phyloP scores from a whole-genome alignment of 2,888 invertebrate genomes.

The Colletes collaris region DNA sequence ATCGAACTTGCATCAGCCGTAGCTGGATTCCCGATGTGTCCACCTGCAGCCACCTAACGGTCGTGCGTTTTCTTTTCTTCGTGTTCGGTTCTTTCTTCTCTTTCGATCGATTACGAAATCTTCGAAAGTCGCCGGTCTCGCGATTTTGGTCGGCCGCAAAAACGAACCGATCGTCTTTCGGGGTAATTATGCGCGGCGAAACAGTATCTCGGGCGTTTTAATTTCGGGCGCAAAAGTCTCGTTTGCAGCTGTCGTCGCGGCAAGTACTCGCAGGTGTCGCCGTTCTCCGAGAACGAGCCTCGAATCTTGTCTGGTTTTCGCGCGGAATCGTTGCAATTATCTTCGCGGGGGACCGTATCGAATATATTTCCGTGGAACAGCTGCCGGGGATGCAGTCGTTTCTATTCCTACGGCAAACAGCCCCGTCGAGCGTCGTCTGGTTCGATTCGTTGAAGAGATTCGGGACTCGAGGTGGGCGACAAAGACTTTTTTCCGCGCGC shows the following conservation, averaged over 20 bases:
- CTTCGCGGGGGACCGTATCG: not conserved
- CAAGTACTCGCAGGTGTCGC: slow-evolving; percentile 36
- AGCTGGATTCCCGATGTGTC: not conserved
- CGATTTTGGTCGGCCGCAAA: not conserved
- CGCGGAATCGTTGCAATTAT: slow-evolving; percentile 24
- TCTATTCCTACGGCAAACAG: not conserved
- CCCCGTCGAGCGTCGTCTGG: too few relatives aligned
- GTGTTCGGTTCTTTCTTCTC: not conserved
- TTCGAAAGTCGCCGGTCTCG: not conserved
- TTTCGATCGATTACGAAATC: slow-evolving; percentile 2
- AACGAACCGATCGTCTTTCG: not conserved
- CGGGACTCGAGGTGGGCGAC: not conserved
- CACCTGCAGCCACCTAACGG: slow-evolving; percentile 41
- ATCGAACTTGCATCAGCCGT: slow-evolving; percentile 68
- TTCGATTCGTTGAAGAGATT: too few relatives aligned
- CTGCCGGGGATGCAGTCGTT: not conserved
- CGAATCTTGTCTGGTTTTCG: slow-evolving; percentile 27
- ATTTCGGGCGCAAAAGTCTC: not conserved
- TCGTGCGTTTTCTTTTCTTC: not conserved
- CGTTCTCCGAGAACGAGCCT: slow-evolving; percentile 7
- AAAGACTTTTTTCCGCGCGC: slow-evolving; percentile 24
- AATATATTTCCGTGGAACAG: not conserved
- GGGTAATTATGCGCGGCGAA: not conserved
- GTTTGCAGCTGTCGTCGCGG: slow-evolving; percentile 20
- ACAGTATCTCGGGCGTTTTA: not conserved